A percentile compares a stretch with the other conserved stretches of the same genome.
phyloP scores from a whole-genome alignment of 2,797 vertebrate species.

The Argyrosomus regius region DNA sequence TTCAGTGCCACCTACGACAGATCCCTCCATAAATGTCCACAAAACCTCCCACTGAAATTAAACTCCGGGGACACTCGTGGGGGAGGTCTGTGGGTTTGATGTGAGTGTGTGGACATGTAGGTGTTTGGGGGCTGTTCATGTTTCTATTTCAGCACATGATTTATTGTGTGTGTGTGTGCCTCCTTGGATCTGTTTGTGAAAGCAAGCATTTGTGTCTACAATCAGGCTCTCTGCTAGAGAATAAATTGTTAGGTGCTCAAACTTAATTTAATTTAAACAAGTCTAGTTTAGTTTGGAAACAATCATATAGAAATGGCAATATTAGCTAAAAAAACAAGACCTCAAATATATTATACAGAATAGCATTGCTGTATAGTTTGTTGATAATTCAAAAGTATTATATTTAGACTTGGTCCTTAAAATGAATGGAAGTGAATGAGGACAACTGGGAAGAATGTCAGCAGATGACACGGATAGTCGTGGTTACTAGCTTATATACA shows the following conservation, averaged over 20 bases:
- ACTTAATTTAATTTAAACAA: slow-evolving; percentile 19
- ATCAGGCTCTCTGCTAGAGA: neutral
- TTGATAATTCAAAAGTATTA: too few relatives aligned
- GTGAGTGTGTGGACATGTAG: slow-evolving; percentile 24
- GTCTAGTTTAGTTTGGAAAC: neutral
- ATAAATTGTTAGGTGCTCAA: slow-evolving; percentile 3
- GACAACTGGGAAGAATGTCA: too few relatives aligned
- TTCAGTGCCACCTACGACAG: slow-evolving; percentile 59
- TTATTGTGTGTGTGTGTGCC: slow-evolving; percentile 30
- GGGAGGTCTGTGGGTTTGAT: slow-evolving; percentile 54
- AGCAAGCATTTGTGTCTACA: slow-evolving; percentile 14
- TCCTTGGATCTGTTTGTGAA: slow-evolving; percentile 38
- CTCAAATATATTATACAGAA: too few relatives aligned
- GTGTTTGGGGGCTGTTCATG: slow-evolving; percentile 53
- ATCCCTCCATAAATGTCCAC: slow-evolving; percentile 54
- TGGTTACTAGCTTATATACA: too few relatives aligned
- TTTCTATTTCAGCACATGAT: slow-evolving; percentile 67
- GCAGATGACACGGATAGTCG: too few relatives aligned
- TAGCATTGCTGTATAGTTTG: too few relatives aligned
- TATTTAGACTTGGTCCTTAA: too few relatives aligned
- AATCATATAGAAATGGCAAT: neutral
- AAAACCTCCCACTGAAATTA: slow-evolving; percentile 64
- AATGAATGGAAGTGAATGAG: too few relatives aligned
- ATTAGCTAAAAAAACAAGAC: too few relatives aligned
- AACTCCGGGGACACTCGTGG: slow-evolving; percentile 61